Percentiles rank a stretch among this genome's conserved stretches.
Evolutionary conservation across 2,797 vertebrate species (phyloP).

Genomic region (Enteromius afrohamiltoni): DNA sequence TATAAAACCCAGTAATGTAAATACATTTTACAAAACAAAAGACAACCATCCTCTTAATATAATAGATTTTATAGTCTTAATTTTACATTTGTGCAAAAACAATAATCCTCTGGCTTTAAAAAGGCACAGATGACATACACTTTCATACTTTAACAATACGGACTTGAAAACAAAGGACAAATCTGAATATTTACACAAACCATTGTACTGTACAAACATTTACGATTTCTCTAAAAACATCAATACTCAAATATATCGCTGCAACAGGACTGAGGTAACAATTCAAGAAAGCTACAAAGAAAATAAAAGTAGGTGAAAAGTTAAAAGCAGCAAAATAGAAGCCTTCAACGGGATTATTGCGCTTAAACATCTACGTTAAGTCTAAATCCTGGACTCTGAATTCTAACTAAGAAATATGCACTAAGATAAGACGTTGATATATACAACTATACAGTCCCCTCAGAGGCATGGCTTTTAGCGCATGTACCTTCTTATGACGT

Average conservation of each 20-base stretch:
- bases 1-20: slow-evolving; percentile 6
- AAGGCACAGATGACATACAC: slow-evolving; percentile 58
- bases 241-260: slow-evolving; percentile 62
- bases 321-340: slow-evolving; percentile 60
- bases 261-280: slow-evolving; percentile 77
- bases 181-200: slow-evolving; percentile 73
- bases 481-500: slow-evolving; percentile 43
- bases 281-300: slow-evolving; percentile 13
- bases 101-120: slow-evolving; percentile 65
- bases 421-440: slow-evolving; percentile 12
- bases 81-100: slow-evolving; percentile 76
- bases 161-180: slow-evolving; percentile 55
- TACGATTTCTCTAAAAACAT: slow-evolving; percentile 58
- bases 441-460: not conserved
- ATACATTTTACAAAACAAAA: slow-evolving; percentile 1
- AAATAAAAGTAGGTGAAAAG: slow-evolving; percentile 35
- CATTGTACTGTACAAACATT: slow-evolving; percentile 72
- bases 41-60: not conserved
- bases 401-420: slow-evolving; percentile 19
- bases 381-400: slow-evolving; percentile 19
- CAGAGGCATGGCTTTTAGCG: not conserved
- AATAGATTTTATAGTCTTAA: slow-evolving; percentile 59
- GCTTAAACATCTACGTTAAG: slow-evolving; percentile 9
- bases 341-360: not conserved
- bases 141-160: slow-evolving; percentile 62